Evolutionary conservation across 2,888 invertebrate genomes (phyloP), one percentile per base, ranked within the genome.

Genomic region (Dione vanillae): DNA sequence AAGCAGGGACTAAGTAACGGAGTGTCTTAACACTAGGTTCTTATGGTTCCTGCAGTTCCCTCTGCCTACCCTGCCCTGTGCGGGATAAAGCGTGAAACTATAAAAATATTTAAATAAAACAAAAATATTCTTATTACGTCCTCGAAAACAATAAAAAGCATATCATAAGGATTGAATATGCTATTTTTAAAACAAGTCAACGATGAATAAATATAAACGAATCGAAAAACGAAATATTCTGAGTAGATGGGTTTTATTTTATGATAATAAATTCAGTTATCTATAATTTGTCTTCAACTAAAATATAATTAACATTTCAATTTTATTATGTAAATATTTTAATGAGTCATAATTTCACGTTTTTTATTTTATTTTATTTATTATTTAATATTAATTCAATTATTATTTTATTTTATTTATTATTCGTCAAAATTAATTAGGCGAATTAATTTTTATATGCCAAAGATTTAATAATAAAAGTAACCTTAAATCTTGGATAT

Each of bases 381-480:
- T n/a, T n/a, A n/a, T n/a, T n/a, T n/a, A n/a, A n/a, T n/a, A n/a
- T n/a, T n/a, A n/a, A n/a, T n/a, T n/a, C n/a, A n/a, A n/a, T n/a
- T n/a, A n/a, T n/a, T n/a, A n/a, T n/a, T n/a, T n/a, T n/a, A n/a
- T n/a, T n/a, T n/a, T n/a, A n/a, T n/a, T n/a, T n/a, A n/a, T n/a
- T n/a, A 16, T 49, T 49, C 61, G 41, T 49, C 41, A 58, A 40
- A 52, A 67, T n/a, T n/a, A n/a, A n/a, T n/a, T n/a, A n/a, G n/a
- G 49, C 52, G 56, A 65, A 54, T 71, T 65, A 69, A 47, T 51
- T 37, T 71, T 65, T 69, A 67, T 67, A 67, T 74, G 62, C 74
- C 74, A 74, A 74, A 74, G 74, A 74, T 72, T 67, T 72, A 61
- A 67, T 40, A 74, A 72, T 67, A 65, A 72, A 70, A 67, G 37